These are phyloP conservation scores for Cataglyphis albicans DNA, from an alignment of 2,888 invertebrate species.

Conservation along the genomic window DNA sequence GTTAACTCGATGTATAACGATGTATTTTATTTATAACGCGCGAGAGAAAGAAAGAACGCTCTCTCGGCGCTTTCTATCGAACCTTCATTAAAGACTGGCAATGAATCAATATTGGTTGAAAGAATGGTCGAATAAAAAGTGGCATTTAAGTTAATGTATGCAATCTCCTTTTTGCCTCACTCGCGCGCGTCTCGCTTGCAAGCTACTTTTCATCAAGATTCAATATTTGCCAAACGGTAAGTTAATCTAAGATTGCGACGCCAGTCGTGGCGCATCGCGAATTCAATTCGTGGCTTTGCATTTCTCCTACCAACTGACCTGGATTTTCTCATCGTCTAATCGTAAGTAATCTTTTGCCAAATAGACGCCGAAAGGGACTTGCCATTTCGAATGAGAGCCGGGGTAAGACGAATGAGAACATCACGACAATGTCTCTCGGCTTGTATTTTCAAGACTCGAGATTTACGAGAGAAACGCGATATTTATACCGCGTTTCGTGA, in stretches of 20 bases:
- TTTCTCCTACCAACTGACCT: background rate
- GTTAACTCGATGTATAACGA: background rate
- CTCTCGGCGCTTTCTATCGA: background rate
- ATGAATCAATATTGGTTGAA: background rate
- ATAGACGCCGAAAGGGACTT: background rate
- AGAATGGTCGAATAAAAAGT: background rate
- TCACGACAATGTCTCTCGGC: background rate
- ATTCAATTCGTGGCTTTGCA: constrained; percentile 34
- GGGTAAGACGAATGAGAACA: background rate
- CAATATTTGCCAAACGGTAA: constrained; percentile 42
- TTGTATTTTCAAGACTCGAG: background rate
- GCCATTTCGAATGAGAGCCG: background rate
- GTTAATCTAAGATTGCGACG: constrained; percentile 43
- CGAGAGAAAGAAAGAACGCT: background rate
- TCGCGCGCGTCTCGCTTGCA: background rate
- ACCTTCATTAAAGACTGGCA: background rate
- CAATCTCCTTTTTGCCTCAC: background rate
- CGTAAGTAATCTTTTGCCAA: constrained; percentile 2
- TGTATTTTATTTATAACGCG: background rate
- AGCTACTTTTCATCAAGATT: constrained; percentile 11
- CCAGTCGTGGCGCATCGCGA: background rate
- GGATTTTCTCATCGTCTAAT: constrained; percentile 5
- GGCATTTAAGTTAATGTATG: background rate
- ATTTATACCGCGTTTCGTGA: background rate
- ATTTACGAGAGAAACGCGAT: background rate